Base-by-base conservation (phyloP, 2,797 vertebrate genomes). In the Antrozous pallidus region DNA sequence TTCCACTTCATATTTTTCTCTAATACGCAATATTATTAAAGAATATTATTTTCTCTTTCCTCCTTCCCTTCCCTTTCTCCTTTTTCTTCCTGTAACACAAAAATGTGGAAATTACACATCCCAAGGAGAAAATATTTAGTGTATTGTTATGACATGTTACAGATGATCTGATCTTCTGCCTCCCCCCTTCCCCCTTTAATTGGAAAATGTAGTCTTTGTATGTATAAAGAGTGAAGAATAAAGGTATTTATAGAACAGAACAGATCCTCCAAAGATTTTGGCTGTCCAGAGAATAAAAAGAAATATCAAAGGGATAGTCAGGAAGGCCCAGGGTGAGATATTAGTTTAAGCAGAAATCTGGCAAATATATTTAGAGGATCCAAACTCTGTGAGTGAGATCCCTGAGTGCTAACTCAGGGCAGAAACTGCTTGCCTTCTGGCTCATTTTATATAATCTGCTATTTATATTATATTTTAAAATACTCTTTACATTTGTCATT, bases 271-370 rank as follows among this genome's bases (percentile, higher is more conserved):
- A 86, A 91, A 90, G 28, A 71, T 58, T 89, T 40, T 74, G 33
- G 17, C 22, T 93, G 8, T 20, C 12, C 73, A 91, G 33, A 73
- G 28, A 93, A 42, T 88, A 47, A 83, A 74, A 26, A 91, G 90
- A 94, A 90, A 61, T 65, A 84, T 56, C 74, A 83, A 1, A 85
- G 56, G 12, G 49, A n/a, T 33, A 65, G 31, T 36, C 40, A 82
- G 33, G 51, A 88, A 91, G 33, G 26, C 33, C 11, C 28, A 38
- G 49, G 33, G 61, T 65, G 11, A 69, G 47, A 58, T 18, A 51
- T 70, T 56, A 95, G 36, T 89, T 73, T 89, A 88, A 93, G 45
- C 20, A 81, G 69, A 51, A 87, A 82, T 67, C 61, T 89, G 78
- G 89, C 18, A 73, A 92, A 84, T 69, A 36, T 58, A 78, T 63